These are phyloP conservation scores for Pavo muticus DNA, from an alignment of 2,113 vertebrate species.

Conservation along the genomic window DNA sequence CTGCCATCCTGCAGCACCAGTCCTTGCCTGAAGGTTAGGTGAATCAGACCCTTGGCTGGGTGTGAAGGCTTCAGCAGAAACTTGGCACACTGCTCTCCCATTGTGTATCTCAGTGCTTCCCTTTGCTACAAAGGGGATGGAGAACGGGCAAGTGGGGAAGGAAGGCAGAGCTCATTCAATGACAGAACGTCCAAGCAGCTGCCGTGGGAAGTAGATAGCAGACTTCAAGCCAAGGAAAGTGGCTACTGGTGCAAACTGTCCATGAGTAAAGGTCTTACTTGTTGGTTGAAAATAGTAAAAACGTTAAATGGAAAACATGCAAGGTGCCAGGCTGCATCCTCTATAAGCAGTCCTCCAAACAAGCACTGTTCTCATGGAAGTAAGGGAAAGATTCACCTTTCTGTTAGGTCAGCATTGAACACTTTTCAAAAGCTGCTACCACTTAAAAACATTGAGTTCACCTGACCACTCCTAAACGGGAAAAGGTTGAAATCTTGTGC, in stretches of 20 bases:
- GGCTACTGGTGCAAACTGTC: background rate
- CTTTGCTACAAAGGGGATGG: background rate
- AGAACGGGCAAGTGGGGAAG: background rate
- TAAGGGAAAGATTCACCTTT: background rate
- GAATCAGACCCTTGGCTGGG: background rate
- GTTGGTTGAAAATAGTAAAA: background rate
- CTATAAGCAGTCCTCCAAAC: background rate
- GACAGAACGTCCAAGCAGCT: background rate
- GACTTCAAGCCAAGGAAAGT: background rate
- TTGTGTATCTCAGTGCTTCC: background rate
- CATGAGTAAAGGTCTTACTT: background rate
- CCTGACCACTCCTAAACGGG: background rate
- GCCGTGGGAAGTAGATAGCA: background rate
- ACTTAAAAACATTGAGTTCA: background rate
- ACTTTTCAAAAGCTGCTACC: background rate
- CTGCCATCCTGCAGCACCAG: background rate
- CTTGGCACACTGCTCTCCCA: background rate
- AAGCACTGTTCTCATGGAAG: background rate
- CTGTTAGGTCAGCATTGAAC: background rate
- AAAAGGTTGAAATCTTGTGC: background rate
- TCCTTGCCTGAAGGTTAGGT: background rate
- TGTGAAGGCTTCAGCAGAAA: constrained; percentile 13
- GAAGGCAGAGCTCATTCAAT: background rate
- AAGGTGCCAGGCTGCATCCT: background rate
- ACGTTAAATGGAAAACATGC: background rate